A percentile compares a stretch with the other conserved stretches of the same genome.
These are phyloP conservation scores for Trochalopteron elliotii DNA, from an alignment of 2,113 vertebrate species.

Conservation along the genomic window DNA sequence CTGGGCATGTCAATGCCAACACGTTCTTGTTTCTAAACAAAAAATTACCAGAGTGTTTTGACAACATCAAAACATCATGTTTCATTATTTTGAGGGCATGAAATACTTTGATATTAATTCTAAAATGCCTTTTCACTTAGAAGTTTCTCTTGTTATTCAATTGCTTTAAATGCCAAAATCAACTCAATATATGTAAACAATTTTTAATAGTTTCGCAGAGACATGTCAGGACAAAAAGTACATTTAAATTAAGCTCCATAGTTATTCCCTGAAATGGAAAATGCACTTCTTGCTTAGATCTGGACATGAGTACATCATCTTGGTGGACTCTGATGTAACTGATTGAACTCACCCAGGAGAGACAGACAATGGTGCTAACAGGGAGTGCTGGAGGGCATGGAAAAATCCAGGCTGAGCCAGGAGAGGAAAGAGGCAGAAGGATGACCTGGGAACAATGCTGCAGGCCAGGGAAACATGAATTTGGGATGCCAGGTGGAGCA, in stretches of 20 bases:
- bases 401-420: not conserved
- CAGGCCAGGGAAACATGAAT: not conserved
- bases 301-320: not conserved
- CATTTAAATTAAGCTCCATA: not conserved
- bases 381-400: not conserved
- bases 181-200: slow-evolving; percentile 7
- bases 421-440: not conserved
- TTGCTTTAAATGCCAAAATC: slow-evolving; percentile 12
- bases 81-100: not conserved
- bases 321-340: not conserved
- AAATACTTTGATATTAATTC: slow-evolving; percentile 20
- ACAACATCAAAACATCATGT: not conserved
- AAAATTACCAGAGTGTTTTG: not conserved
- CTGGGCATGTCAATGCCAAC: not conserved
- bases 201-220: not conserved
- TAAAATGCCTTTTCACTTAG: not conserved
- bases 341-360: accelerated
- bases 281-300: not conserved
- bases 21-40: not conserved
- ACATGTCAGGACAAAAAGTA: not conserved
- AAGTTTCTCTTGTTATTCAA: not conserved
- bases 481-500: not conserved
- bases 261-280: not conserved
- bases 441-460: not conserved
- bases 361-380: not conserved